Evolutionary conservation across 2,797 vertebrate genomes (phyloP).

Genomic region (Acrossocheilus fasciatus): DNA sequence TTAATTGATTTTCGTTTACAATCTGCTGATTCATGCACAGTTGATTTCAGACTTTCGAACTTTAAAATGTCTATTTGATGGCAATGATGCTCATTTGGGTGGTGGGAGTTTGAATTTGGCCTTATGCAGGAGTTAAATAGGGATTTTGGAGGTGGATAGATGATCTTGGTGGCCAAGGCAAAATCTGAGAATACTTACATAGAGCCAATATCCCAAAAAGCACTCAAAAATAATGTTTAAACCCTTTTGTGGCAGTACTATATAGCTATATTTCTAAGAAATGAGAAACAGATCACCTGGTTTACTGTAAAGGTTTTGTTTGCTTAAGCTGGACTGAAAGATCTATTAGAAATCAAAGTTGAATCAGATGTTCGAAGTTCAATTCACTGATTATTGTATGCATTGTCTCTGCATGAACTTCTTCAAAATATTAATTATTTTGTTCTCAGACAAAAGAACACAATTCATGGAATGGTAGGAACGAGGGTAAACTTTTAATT

Average conservation of each 20-base stretch:
- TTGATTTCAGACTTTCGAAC: background rate
- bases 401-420: background rate
- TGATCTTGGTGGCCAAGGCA: background rate
- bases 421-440: background rate
- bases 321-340: background rate
- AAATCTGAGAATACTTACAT: background rate
- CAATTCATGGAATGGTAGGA: background rate
- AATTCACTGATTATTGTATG: background rate
- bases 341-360: background rate
- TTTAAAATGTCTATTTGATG: background rate
- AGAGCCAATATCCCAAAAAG: background rate
- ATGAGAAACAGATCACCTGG: background rate
- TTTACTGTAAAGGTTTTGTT: background rate
- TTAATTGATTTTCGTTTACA: background rate
- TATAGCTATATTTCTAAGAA: background rate
- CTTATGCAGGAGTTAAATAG: background rate
- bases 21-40: background rate
- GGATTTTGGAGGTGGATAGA: background rate
- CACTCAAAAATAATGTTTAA: background rate
- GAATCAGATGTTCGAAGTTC: background rate
- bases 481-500: background rate
- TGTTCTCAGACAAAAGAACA: background rate
- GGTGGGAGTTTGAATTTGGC: background rate
- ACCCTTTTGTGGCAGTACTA: background rate
- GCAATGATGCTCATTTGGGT: background rate